Conservation (phyloP, 2,888 invertebrate species). For the Macroteleia sp. region DNA sequence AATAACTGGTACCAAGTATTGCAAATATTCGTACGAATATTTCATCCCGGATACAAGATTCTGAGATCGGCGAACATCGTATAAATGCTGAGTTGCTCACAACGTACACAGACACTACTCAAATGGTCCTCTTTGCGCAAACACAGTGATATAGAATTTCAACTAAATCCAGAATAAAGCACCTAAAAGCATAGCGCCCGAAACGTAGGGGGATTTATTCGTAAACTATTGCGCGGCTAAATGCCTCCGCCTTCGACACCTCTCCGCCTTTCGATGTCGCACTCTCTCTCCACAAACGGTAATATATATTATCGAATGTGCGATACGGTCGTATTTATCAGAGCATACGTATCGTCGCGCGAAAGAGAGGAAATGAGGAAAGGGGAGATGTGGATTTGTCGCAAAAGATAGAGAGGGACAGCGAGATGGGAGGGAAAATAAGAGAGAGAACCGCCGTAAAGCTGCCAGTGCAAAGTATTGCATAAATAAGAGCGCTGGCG, state of each 20-base stretch:
- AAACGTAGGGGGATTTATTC: slow-evolving; percentile 83
- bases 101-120: slow-evolving; percentile 29
- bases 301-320: slow-evolving; percentile 82
- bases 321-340: slow-evolving; percentile 64
- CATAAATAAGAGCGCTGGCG: slow-evolving; percentile 83
- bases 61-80: slow-evolving; percentile 32
- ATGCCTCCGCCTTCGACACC: slow-evolving; percentile 65
- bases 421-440: slow-evolving; percentile 46
- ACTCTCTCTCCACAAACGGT: slow-evolving; percentile 75
- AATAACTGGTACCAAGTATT: slow-evolving; percentile 4
- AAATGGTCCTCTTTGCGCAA: slow-evolving; percentile 36
- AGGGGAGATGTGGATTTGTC: slow-evolving; percentile 74
- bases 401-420: slow-evolving; percentile 55
- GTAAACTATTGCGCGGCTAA: slow-evolving; percentile 79
- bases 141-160: slow-evolving; percentile 56
- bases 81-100: slow-evolving; percentile 11
- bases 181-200: slow-evolving; percentile 78
- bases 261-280: slow-evolving; percentile 55
- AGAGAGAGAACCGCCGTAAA: slow-evolving; percentile 78
- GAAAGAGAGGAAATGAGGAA: slow-evolving; percentile 59
- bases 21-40: slow-evolving; percentile 34
- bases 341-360: slow-evolving; percentile 54
- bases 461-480: slow-evolving; percentile 84
- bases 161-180: slow-evolving; percentile 78
- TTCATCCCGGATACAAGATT: slow-evolving; percentile 34